Percentiles rank a stretch among this genome's conserved stretches.
phyloP scores from a whole-genome alignment of 2,113 vertebrate genomes.

The Cyphomyrus plagiostoma region DNA sequence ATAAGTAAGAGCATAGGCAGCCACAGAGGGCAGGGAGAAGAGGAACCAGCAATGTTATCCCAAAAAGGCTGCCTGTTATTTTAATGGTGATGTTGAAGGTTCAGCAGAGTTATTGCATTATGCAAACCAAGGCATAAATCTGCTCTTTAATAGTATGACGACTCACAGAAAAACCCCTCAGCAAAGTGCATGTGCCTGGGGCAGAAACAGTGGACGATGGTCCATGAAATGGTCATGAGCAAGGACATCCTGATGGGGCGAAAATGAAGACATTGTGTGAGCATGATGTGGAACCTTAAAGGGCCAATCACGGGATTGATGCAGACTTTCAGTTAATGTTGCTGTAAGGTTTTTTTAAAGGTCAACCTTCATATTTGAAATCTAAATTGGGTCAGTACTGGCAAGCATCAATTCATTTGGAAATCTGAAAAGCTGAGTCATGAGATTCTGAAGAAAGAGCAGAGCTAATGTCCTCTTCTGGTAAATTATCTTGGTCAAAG shows the following conservation, averaged over 20 bases:
- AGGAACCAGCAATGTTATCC: background rate
- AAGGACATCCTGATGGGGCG: conserved; percentile 42
- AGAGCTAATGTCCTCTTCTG: conserved; percentile 37
- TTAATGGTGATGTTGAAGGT: background rate
- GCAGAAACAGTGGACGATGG: conserved; percentile 51
- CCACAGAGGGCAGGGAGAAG: background rate
- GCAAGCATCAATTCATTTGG: conserved; percentile 48
- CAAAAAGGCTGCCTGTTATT: background rate
- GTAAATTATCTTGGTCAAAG: conserved; percentile 34
- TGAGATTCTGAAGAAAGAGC: conserved; percentile 18
- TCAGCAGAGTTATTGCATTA: conserved; percentile 15
- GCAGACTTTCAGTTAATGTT: conserved; percentile 71
- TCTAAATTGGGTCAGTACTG: conserved; percentile 67
- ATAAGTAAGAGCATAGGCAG: background rate
- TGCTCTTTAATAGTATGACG: conserved; percentile 46
- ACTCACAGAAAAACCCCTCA: conserved; percentile 42
- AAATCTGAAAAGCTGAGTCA: conserved; percentile 44
- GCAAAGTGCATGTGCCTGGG: conserved; percentile 54
- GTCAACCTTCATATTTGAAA: conserved; percentile 66
- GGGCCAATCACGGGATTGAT: conserved; percentile 68
- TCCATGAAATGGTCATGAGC: conserved; percentile 46
- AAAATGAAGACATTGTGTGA: conserved; percentile 40
- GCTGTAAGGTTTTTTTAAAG: conserved; percentile 75
- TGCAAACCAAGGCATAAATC: conserved; percentile 14
- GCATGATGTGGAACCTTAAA: conserved; percentile 56